These are phyloP conservation scores for Ptychoptera albimana DNA, from an alignment of 2,888 invertebrate species.

Conservation along the genomic window DNA sequence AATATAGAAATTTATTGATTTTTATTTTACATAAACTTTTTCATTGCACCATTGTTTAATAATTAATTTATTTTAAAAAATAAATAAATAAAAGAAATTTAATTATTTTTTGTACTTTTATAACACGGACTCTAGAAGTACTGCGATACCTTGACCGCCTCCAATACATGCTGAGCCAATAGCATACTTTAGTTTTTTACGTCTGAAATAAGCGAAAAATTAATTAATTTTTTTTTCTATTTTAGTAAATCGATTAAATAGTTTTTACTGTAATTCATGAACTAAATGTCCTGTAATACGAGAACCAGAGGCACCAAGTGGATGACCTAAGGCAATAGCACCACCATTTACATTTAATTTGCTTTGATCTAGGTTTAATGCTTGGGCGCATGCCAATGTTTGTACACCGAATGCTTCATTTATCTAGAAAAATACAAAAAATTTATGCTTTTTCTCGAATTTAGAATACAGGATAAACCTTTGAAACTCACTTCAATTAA, in stretches of 20 bases:
- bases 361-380: slow-evolving; percentile 66
- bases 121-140: slow-evolving; percentile 68
- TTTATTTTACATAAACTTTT: too few species aligned
- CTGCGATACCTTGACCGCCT: slow-evolving; percentile 94
- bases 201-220: slow-evolving; percentile 33
- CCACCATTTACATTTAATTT: slow-evolving; percentile 93
- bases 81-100: too few species aligned
- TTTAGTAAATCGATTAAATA: background rate
- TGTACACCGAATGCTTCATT: slow-evolving; percentile 98
- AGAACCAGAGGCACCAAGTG: slow-evolving; percentile 85
- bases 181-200: slow-evolving; percentile 67
- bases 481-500: slow-evolving; percentile 71
- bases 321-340: slow-evolving; percentile 94
- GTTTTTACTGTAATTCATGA: slow-evolving; percentile 68
- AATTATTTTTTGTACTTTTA: slow-evolving; percentile 2
- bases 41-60: too few species aligned
- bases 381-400: slow-evolving; percentile 80
- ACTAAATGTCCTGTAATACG: slow-evolving; percentile 83
- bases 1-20: too few species aligned
- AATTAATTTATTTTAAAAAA: too few species aligned
- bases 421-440: slow-evolving; percentile 42
- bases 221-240: background rate
- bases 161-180: slow-evolving; percentile 97
- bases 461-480: too few species aligned
- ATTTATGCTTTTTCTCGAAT: background rate